Base-by-base conservation (phyloP, 2,888 invertebrate species). In the Lacanobia wlatinum region DNA sequence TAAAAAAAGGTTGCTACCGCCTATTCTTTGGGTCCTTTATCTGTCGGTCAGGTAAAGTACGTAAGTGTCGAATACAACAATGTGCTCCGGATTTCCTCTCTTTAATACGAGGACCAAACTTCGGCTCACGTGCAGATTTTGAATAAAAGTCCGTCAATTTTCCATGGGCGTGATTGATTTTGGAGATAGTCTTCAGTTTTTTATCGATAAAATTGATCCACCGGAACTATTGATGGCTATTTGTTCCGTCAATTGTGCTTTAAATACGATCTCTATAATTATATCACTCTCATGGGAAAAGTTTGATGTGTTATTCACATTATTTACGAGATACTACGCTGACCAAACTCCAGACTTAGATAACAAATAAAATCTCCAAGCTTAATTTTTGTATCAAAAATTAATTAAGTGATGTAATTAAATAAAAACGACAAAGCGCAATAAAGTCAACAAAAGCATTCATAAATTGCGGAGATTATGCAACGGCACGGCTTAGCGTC, bases 121-220 rank as follows among this genome's bases (percentile, higher is more conserved):
- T 91, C 90, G 90, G 84, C 94, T 96, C 96, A 96, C 96, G 96
- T 96, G 96, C 95, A 94, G 94, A 94, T 92, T 93, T 87, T 92
- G 91, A 93, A 94, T 94, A 92, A 91, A 89, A 90, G 90, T 91
- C 89, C 88, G 88, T 78, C 89, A 87, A 94, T 95, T 94, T 95
- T 95, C 91, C 94, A 94, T 94, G 94, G 96, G 96, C 95, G 96
- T 96, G 94, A 96, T 96, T 92, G 96, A 96, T 96, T 94, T 94
- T 90, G 84, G 90, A 95, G 95, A 96, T 95, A 95, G 90, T 88
- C 91, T 94, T 91, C 89, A 78, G 73, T 80, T 87, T 85, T 86
- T 91, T 84, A 88, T 86, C 84, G 87, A 91, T 91, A 89, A 89
- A 88, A 90, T 88, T 90, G 90, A 89, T 90, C 82, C 70, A 77